Base-by-base conservation (phyloP, 2,797 vertebrate genomes). In the Lepus townsendii region DNA sequence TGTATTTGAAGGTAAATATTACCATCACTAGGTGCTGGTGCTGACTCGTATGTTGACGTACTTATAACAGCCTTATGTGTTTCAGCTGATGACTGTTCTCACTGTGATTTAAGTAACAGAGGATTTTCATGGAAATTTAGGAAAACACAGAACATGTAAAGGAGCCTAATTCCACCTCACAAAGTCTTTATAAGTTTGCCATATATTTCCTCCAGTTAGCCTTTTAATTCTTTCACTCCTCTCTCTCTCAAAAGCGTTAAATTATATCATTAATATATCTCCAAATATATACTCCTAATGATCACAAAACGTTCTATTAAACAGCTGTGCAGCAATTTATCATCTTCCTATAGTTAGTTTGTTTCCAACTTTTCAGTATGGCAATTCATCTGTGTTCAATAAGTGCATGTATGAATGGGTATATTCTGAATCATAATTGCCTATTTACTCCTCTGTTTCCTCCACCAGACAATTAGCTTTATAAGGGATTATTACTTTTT, bases 31-130 rank as follows among this genome's bases (percentile, higher is more conserved):
- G 65, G 13, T 32, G 19, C 32, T 83, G 65, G 17, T 32, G 14
- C 32, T 78, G 38, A 50, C 38, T 87, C 75, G n/a, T 27, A 90
- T 42, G 30, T 62, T 83, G 27, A 32, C n/a, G 47, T 24, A 38
- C 52, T 73, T 85, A 38, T 11, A 84, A 85, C 27, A 93, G 24
- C 90, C 63, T 60, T 69, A 22, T 7, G 24, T 86, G 78, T 92
- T 93, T 65, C 30, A 95, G 42, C 32, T 57, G 17, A 14, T 32
- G 22, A 27, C 50, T 82, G 62, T 73, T 26, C 35, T 47, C 77
- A 69, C 13, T 92, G 72, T 93, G 75, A 52, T 89, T 63, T 91
- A 78, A 73, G 62, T 78, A 85, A 42, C 9, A 62, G 1, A 4
- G 30, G 27, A 52, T 54, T 87, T 32, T 65, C 68, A 66, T 66